Conservation (phyloP, 1,140 invertebrate genomes). For the Nautilus pompilius region DNA sequence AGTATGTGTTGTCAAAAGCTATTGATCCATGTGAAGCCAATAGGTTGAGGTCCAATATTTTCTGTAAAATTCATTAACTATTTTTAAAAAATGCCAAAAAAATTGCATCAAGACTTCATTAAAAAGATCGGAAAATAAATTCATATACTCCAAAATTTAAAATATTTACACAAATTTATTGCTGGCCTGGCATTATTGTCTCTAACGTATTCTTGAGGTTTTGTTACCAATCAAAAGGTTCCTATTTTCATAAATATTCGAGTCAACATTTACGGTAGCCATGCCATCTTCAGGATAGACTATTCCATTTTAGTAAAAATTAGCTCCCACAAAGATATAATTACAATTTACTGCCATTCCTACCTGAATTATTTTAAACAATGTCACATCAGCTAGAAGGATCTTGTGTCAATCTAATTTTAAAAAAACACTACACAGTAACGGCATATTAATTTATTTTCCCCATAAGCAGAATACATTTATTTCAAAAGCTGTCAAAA, state of each 20-base stretch:
- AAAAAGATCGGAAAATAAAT: background rate
- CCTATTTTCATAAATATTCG: background rate
- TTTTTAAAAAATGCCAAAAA: background rate
- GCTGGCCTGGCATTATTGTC: background rate
- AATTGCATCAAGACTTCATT: background rate
- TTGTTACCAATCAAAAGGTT: background rate
- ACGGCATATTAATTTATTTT: too few species aligned
- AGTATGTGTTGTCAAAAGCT: conserved; percentile 13
- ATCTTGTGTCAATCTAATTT: too few species aligned
- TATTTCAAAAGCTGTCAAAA: too few species aligned
- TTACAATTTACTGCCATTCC: too few species aligned
- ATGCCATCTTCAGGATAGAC: too few species aligned
- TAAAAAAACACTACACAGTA: too few species aligned
- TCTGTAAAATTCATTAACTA: background rate
- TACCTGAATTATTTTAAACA: too few species aligned
- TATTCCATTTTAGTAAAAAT: too few species aligned
- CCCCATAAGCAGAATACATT: too few species aligned
- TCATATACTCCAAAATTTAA: background rate
- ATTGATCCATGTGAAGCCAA: conserved; percentile 8
- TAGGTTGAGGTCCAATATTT: background rate
- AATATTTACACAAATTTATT: background rate
- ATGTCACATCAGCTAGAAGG: too few species aligned
- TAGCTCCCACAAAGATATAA: too few species aligned
- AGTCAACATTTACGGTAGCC: too few species aligned
- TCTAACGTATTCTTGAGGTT: background rate